These are phyloP conservation scores for Trichomycterus rosablanca DNA, from an alignment of 2,113 vertebrate genomes.

Conservation along the genomic window DNA sequence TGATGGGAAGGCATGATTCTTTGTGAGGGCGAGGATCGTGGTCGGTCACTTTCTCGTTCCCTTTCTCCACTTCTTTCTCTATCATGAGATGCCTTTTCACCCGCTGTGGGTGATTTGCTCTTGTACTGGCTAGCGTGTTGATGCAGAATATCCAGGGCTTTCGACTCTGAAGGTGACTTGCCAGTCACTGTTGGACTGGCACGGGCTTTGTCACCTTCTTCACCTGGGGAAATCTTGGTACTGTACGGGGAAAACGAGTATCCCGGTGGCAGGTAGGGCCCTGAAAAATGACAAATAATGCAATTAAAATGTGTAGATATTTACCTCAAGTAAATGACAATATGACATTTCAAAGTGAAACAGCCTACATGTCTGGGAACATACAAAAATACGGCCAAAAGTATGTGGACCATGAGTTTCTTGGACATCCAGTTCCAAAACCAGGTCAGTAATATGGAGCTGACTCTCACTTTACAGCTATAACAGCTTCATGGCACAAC, in stretches of 20 bases:
- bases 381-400: no score
- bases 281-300: constrained; percentile 59
- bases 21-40: constrained; percentile 92
- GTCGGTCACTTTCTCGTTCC: constrained; percentile 59
- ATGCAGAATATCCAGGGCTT: constrained; percentile 96
- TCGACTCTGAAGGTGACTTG: constrained; percentile 89
- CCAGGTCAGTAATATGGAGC: no score
- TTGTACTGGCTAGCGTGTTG: constrained; percentile 98
- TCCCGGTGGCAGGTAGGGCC: constrained; percentile 89
- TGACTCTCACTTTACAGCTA: no score
- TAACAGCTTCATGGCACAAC: no score
- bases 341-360: no score
- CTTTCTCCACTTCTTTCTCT: constrained; percentile 78
- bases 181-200: constrained; percentile 87
- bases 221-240: constrained; percentile 80
- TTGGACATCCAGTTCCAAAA: no score
- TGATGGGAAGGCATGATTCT: constrained; percentile 94
- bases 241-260: constrained; percentile 95
- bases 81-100: constrained; percentile 79
- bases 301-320: no score
- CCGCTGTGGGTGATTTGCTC: constrained; percentile 96
- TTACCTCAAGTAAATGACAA: no score
- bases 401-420: no score
- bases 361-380: no score
- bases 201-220: constrained; percentile 88